These are phyloP conservation scores for Antitype chi DNA, from an alignment of 2,888 invertebrate species.

Conservation along the genomic window DNA sequence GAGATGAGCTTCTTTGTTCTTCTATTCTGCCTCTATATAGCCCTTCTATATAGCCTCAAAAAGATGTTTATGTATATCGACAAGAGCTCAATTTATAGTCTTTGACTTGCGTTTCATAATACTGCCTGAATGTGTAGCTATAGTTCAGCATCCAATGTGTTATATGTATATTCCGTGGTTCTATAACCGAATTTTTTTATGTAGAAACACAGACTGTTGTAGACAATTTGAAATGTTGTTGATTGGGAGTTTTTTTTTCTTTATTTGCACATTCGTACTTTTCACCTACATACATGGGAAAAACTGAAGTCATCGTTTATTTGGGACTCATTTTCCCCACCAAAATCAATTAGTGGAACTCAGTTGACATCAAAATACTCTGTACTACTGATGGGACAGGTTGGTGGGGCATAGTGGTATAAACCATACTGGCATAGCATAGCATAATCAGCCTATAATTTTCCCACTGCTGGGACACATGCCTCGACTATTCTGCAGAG, in stretches of 20 bases:
- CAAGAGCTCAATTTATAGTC: not conserved
- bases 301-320: not conserved
- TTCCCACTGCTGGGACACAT: too few species aligned
- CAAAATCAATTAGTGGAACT: not conserved
- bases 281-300: not conserved
- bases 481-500: too few species aligned
- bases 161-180: not conserved
- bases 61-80: not conserved
- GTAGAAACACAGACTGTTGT: not conserved
- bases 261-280: not conserved
- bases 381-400: not conserved
- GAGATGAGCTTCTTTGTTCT: not conserved
- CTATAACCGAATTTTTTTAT: too few species aligned
- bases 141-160: not conserved
- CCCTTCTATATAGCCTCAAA: too few species aligned
- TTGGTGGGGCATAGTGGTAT: not conserved
- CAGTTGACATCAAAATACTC: not conserved
- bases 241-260: not conserved
- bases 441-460: too few species aligned
- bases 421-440: too few species aligned
- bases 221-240: not conserved
- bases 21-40: too few species aligned
- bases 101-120: not conserved
- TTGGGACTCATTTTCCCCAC: not conserved
- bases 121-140: not conserved